A percentile compares a stretch with the other conserved stretches of the same genome.
Conservation (phyloP, 1,140 invertebrate species). For the Brevipalpus yothersi region DNA sequence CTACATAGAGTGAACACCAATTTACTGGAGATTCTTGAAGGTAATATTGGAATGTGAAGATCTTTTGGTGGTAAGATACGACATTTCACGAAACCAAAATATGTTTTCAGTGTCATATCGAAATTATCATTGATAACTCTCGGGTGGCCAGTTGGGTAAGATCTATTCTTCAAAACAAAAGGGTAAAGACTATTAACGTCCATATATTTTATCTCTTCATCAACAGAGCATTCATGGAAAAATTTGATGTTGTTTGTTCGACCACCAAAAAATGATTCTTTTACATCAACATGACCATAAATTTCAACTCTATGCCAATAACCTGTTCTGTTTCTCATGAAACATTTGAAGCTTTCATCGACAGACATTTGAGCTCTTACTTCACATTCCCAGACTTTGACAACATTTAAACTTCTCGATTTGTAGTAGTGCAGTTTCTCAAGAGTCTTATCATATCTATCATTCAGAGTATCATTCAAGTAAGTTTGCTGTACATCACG, state of each 20-base stretch:
- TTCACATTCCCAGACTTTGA: background rate
- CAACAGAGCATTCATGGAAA: background rate
- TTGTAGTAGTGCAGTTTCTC: background rate
- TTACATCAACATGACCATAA: no score
- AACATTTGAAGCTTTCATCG: no score
- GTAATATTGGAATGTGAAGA: background rate
- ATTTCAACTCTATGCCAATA: background rate
- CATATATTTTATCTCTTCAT: background rate
- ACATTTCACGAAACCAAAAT: background rate
- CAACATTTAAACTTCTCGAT: background rate
- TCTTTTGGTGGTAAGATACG: background rate
- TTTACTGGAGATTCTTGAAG: background rate
- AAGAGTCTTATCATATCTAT: background rate
- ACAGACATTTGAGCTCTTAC: background rate
- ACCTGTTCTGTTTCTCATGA: no score
- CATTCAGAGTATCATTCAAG: background rate
- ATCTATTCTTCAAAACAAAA: background rate
- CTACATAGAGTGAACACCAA: background rate
- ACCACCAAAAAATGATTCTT: background rate
- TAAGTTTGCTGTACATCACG: background rate
- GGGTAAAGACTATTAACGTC: background rate
- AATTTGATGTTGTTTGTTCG: background rate
- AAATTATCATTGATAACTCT: background rate
- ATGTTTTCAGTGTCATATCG: background rate
- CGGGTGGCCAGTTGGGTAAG: background rate